Evolutionary conservation across 2,113 vertebrate species (phyloP), one percentile per base, ranked within the genome.

Genomic region (Arvicanthis niloticus): DNA sequence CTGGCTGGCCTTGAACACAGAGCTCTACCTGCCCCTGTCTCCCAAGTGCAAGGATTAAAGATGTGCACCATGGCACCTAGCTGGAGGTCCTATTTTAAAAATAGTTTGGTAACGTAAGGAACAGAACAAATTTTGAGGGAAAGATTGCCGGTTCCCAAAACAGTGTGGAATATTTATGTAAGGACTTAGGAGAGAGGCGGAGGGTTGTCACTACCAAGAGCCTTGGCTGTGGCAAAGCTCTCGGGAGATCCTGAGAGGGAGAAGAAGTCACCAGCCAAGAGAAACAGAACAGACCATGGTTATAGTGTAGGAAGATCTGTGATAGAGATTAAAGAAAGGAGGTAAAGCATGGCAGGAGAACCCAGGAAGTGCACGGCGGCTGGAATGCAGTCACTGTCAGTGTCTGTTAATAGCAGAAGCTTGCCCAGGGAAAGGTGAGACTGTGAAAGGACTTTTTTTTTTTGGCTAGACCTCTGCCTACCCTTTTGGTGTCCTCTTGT

Each of bases 111-210:
- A 77, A 88, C 73, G 3, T 72, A 91, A 78, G 53, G 82, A 80
- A 89, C 53, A 11, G 48, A 82, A 48, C 5, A 78, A 17, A 7
- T 88, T 80, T 85, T 85, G 70, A 95, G 26, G 34, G 29, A 77
- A 96, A 86, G 29, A 40, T 70, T 92, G 78, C 13, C 24, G 16
- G 88, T 94, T 88, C 82, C 62, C 84, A 7, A 82, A 22, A 87
- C 5, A 85, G 7, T 72, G 13, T 89, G 40, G n/a, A 26, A 87
- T 87, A 53, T n/a, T 84, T 3, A 40, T 48, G 37, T n/a, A 48
- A 93, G 92, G 15, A 10, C 12, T 58, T 82, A 53, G 19, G 58
- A 73, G 68, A 75, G 58, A 87, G 73, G 86, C 5, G 15, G 15
- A 51, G 5, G 72, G 45, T 82, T 45, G 31, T 91, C n/a, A 68